Conservation (phyloP, 2,113 vertebrate genomes). For the Callocephalon fimbriatum region DNA sequence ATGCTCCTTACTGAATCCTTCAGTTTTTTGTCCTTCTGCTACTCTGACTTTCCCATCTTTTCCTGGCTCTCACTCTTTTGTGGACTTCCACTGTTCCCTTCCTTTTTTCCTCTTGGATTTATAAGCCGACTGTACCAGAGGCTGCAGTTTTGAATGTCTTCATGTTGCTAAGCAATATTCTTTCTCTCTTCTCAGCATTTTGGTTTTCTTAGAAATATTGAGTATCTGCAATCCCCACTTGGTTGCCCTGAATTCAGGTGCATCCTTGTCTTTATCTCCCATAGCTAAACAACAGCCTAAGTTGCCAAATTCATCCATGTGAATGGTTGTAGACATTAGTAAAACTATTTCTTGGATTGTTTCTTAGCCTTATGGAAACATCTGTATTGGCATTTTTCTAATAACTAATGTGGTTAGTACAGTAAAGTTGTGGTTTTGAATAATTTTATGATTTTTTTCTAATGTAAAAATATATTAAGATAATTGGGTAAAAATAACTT, state of each 20-base stretch:
- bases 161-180: background rate
- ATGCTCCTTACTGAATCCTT: background rate
- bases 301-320: background rate
- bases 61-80: background rate
- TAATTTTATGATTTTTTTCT: background rate
- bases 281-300: background rate
- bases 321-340: background rate
- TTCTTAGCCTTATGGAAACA: background rate
- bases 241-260: background rate
- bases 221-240: background rate
- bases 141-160: background rate
- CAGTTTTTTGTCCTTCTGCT: background rate
- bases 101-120: background rate
- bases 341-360: background rate
- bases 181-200: background rate
- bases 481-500: background rate
- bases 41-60: accelerated
- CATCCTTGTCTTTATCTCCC: background rate
- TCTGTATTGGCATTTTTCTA: background rate
- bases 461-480: background rate
- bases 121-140: background rate
- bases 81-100: background rate
- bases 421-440: background rate
- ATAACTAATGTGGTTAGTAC: background rate
- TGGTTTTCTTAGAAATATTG: background rate